These are phyloP conservation scores for Hafferia zeledoni DNA, from an alignment of 2,797 vertebrate species.

Conservation along the genomic window DNA sequence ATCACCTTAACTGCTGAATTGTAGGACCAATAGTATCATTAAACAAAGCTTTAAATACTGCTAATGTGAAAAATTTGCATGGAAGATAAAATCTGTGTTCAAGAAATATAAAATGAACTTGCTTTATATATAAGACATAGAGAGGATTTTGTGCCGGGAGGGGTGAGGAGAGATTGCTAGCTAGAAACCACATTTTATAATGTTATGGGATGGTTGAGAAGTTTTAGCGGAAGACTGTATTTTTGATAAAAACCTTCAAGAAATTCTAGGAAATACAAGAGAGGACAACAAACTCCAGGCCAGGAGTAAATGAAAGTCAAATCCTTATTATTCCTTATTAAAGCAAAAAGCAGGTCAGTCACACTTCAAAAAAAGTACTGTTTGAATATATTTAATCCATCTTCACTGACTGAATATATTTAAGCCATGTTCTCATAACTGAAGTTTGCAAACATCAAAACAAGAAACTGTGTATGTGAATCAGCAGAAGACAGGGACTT, in stretches of 20 bases:
- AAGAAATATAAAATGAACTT: background rate
- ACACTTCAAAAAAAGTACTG: background rate
- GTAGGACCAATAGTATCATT: background rate
- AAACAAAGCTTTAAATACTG: background rate
- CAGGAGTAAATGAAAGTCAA: background rate
- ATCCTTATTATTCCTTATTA: background rate
- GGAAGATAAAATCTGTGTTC: background rate
- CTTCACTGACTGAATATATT: background rate
- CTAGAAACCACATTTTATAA: background rate
- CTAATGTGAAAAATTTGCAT: background rate
- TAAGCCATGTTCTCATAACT: background rate
- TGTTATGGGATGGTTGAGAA: background rate
- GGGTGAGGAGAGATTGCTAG: background rate
- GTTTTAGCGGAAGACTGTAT: background rate
- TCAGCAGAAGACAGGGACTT: background rate
- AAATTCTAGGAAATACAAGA: background rate
- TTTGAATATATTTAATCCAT: background rate
- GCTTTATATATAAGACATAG: background rate
- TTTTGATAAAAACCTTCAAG: background rate
- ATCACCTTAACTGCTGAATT: background rate
- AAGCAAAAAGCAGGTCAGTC: background rate
- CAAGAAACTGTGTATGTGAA: background rate
- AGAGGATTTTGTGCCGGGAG: background rate
- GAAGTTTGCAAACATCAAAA: background rate
- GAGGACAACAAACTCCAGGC: background rate